Evolutionary conservation across 1,140 invertebrate species (phyloP).

Genomic region (Forficula auricularia): DNA sequence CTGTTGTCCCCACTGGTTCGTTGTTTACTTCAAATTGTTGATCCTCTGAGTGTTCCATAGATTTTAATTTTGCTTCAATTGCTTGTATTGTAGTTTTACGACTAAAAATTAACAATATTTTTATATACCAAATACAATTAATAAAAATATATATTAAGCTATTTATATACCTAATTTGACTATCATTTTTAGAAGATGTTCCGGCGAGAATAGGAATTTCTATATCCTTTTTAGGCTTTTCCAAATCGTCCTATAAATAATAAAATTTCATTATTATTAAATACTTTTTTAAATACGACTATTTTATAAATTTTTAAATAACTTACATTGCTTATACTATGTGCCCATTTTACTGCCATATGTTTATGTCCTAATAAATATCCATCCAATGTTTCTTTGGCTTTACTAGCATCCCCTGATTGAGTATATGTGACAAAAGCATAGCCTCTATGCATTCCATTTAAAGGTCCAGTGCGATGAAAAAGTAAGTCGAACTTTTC

Average conservation of each 20-base stretch:
- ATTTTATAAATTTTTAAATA: conserved; percentile 1
- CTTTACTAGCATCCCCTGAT: conserved; percentile 42
- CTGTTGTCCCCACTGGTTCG: not conserved
- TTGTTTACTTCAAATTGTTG: conserved; percentile 11
- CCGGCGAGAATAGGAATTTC: conserved; percentile 56
- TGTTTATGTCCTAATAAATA: conserved; percentile 52
- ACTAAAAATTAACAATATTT: conserved; percentile 27
- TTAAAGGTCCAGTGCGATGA: conserved; percentile 70
- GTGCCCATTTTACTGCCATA: conserved; percentile 66
- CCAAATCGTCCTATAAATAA: conserved; percentile 43
- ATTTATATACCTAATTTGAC: conserved; percentile 32
- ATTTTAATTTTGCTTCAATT: conserved; percentile 69
- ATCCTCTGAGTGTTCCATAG: conserved; percentile 40
- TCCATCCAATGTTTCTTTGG: conserved; percentile 53
- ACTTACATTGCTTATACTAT: conserved; percentile 48
- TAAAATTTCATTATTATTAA: conserved; percentile 9
- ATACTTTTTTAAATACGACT: conserved; percentile 7
- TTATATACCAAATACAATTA: conserved; percentile 4
- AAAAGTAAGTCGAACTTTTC: conserved; percentile 89
- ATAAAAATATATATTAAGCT: not conserved
- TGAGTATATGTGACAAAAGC: conserved; percentile 71
- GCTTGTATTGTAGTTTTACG: conserved; percentile 63
- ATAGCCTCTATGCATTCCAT: conserved; percentile 78
- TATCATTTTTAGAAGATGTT: conserved; percentile 37
- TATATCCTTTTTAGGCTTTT: conserved; percentile 51